Conservation (phyloP, 2,113 vertebrate species). For the Hippocampus guttulatus region DNA sequence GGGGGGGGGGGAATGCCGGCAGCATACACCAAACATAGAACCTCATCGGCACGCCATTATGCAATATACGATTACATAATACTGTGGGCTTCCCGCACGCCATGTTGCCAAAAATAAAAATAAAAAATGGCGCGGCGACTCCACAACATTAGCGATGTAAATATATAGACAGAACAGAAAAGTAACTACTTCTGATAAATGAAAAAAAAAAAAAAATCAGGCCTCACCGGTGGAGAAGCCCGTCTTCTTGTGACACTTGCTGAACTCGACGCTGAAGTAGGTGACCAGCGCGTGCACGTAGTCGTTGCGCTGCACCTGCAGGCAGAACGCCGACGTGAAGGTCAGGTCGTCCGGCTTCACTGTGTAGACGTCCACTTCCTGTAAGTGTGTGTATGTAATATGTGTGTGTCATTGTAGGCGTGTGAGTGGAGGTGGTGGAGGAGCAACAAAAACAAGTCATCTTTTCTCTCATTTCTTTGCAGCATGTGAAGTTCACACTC, state of each 20-base stretch:
- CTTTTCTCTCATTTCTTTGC: neutral
- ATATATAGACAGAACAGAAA: neutral
- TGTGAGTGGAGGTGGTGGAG: neutral
- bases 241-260: conserved; percentile 98
- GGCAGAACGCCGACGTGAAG: conserved; percentile 93
- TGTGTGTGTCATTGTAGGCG: neutral
- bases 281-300: conserved; percentile 94
- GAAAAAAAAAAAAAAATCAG: too few relatives aligned
- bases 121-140: neutral
- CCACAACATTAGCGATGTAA: neutral
- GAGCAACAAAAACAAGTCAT: neutral
- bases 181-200: too few relatives aligned
- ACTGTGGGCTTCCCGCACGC: neutral
- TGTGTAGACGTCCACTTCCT: conserved; percentile 97
- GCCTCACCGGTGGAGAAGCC: conserved; percentile 92
- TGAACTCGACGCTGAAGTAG: conserved; percentile 98
- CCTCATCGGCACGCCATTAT: conserved; percentile 56
- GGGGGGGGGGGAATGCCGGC: conserved; percentile 24
- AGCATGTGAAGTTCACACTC: neutral
- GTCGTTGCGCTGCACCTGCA: conserved; percentile 95
- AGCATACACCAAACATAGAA: conserved; percentile 52
- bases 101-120: neutral
- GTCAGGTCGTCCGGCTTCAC: conserved; percentile 90
- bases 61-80: conserved; percentile 28
- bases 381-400: conserved; percentile 39